Evolutionary conservation across 2,888 invertebrate genomes (phyloP), one percentile per base, ranked within the genome.

Genomic region (Melikaiella ostensackeni): DNA sequence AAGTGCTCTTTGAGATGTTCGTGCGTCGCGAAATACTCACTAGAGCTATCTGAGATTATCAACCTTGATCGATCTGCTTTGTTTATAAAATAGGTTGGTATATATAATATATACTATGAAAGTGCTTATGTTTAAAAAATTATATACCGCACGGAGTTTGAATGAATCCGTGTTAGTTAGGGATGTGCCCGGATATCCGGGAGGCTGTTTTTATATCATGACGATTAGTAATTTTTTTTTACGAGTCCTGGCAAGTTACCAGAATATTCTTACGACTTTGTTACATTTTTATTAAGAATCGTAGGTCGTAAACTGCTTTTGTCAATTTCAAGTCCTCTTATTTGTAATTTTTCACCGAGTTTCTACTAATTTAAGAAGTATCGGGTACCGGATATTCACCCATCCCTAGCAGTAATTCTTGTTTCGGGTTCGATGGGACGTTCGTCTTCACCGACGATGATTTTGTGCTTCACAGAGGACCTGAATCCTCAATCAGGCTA

Each of bases 181-280:
- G 66, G 46, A 70, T 70, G 66, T 70, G 46, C 66, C 66, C 46
- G 66, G 66, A 46, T 70, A 70, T 70, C 66, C 66, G 66, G 66
- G 46, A 70, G 70, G 70, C 50, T 70, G 70, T 70, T 70, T 70
- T 70, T 70, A 30, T 70, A 30, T 30, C 46, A 46, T 27, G 42
- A 70, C 27, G 42, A 42, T 16, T 46, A 66, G 66, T 70, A 70
- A 50, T 70, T 64, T 50, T 66, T n/a, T 19, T 70, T 46, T 27
- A 27, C 27, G 19, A 19, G 16, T 33, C 64, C 21, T 64, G 64
- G 46, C 50, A 30, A 70, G 70, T 70, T 70, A 50, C 70, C 70
- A 70, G 70, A 70, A n/a, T 70, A 70, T 70, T 70, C 27, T 70
- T 70, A 70, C 50, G 70, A 50, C 30, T 50, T 63, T 63, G 70